Evolutionary conservation across 2,888 invertebrate species (phyloP).

Genomic region (Orthosia gracilis): DNA sequence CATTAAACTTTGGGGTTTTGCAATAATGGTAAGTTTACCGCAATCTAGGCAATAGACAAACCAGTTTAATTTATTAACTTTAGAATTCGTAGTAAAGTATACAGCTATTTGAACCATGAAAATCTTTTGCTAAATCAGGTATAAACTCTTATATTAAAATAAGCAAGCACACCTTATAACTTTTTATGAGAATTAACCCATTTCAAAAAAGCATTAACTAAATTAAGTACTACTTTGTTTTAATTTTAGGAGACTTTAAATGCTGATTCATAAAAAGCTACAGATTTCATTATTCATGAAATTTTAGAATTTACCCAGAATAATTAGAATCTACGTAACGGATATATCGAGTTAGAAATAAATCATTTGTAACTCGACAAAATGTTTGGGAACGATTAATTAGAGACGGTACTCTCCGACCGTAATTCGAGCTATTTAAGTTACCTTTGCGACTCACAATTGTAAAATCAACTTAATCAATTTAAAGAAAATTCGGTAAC

Average conservation of each 20-base stretch:
- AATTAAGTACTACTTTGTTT: slow-evolving; percentile 39
- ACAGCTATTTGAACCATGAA: slow-evolving; percentile 1
- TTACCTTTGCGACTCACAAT: slow-evolving; percentile 60
- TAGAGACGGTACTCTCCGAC: slow-evolving; percentile 1
- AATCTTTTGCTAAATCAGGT: slow-evolving; percentile 33
- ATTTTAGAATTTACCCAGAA: slow-evolving; percentile 5
- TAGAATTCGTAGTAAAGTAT: background rate
- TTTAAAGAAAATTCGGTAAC: slow-evolving; percentile 66
- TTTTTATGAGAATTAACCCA: slow-evolving; percentile 46
- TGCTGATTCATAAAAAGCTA: slow-evolving; percentile 46
- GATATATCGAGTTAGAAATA: slow-evolving; percentile 26
- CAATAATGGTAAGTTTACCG: background rate
- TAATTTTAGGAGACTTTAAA: slow-evolving; percentile 37
- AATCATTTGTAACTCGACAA: slow-evolving; percentile 26
- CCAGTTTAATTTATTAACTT: too few relatives aligned
- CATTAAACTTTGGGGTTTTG: background rate
- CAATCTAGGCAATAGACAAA: too few relatives aligned
- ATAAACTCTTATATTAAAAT: slow-evolving; percentile 32
- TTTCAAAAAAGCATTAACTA: slow-evolving; percentile 42
- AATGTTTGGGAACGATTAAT: slow-evolving; percentile 19
- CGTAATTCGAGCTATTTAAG: slow-evolving; percentile 38
- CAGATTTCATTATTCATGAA: slow-evolving; percentile 35
- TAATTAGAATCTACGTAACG: slow-evolving; percentile 10
- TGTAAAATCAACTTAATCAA: slow-evolving; percentile 71
- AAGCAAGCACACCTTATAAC: slow-evolving; percentile 38